Evolutionary conservation across 2,113 vertebrate genomes (phyloP).

Genomic region (Carollia perspicillata): DNA sequence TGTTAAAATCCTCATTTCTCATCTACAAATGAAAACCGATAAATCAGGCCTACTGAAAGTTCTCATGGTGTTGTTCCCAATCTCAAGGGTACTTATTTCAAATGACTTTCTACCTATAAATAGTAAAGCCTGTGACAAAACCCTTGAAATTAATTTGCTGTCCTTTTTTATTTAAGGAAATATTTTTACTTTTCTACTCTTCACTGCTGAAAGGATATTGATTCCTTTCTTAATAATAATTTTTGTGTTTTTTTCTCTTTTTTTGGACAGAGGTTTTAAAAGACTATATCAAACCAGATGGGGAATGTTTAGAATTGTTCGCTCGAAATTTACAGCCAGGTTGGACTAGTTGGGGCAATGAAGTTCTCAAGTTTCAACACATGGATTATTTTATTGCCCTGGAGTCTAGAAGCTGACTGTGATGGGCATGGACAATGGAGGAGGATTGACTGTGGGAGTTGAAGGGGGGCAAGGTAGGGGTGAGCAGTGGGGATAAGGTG

Average conservation of each 20-base stretch:
- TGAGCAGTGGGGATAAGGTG: no score
- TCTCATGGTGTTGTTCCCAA: conserved; percentile 78
- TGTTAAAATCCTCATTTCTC: conserved; percentile 77
- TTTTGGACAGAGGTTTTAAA: conserved; percentile 86
- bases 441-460: no score
- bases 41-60: conserved; percentile 81
- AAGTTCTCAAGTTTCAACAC: conserved; percentile 96
- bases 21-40: conserved; percentile 83
- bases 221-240: conserved; percentile 59
- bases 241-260: conserved; percentile 33
- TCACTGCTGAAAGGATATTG: conserved; percentile 57
- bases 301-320: conserved; percentile 92
- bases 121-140: conserved; percentile 78
- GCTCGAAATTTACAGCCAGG: conserved; percentile 93
- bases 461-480: no score
- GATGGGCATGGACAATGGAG: background rate
- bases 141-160: conserved; percentile 80
- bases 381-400: conserved; percentile 84
- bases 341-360: conserved; percentile 99
- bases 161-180: conserved; percentile 75
- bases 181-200: conserved; percentile 52
- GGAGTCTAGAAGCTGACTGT: conserved; percentile 63
- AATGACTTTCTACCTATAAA: conserved; percentile 80
- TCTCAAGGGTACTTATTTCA: conserved; percentile 83
- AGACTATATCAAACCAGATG: conserved; percentile 84